phyloP scores from a whole-genome alignment of 1,140 invertebrate genomes.

The Pseudomyrmex pallidus region DNA sequence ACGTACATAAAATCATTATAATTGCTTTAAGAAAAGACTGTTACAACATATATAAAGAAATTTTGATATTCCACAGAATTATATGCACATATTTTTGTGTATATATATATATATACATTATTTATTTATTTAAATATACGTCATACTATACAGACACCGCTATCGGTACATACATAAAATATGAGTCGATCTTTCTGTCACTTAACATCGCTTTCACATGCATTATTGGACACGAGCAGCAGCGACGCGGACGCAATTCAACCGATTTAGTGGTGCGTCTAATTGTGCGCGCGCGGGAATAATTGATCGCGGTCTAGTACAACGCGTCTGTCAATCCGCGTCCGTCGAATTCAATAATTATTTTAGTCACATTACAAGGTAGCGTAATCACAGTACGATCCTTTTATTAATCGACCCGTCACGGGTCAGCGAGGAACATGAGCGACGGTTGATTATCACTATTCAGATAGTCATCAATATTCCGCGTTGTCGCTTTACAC shows the following conservation, averaged over 20 bases:
- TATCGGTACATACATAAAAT: conserved; percentile 29
- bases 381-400: conserved; percentile 26
- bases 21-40: too few species aligned
- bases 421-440: neutral
- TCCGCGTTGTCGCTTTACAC: too few species aligned
- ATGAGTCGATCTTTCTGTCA: conserved; percentile 34
- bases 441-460: conserved; percentile 17
- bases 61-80: too few species aligned
- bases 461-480: conserved; percentile 20
- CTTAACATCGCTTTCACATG: conserved; percentile 43
- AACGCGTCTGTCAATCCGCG: conserved; percentile 27
- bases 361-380: conserved; percentile 52
- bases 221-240: conserved; percentile 24
- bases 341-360: conserved; percentile 54
- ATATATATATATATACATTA: too few species aligned
- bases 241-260: conserved; percentile 38
- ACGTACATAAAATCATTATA: too few species aligned
- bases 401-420: conserved; percentile 54
- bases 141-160: neutral
- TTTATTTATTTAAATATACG: neutral
- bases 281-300: conserved; percentile 41
- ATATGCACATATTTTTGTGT: too few species aligned
- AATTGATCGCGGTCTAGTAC: conserved; percentile 39
- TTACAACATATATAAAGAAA: too few species aligned
- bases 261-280: conserved; percentile 32